phyloP scores from a whole-genome alignment of 2,797 vertebrate species.

The Nothura maculosa region DNA sequence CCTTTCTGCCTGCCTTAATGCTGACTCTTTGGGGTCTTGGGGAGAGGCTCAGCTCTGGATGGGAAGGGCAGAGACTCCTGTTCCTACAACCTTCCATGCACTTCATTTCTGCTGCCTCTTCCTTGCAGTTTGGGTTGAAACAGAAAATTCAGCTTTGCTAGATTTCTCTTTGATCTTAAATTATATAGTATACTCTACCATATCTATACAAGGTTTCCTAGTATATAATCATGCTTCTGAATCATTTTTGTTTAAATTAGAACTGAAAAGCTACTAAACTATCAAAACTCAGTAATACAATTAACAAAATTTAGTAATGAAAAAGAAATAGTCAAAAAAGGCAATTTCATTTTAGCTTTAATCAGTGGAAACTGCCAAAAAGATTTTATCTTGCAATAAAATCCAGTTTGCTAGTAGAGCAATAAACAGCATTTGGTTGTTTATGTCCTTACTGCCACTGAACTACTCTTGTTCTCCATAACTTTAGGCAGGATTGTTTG shows the following conservation, averaged over 20 bases:
- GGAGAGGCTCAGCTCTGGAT: not conserved
- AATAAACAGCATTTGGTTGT: not conserved
- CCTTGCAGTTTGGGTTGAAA: not conserved
- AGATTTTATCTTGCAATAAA: not conserved
- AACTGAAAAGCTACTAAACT: not conserved
- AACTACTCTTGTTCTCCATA: not conserved
- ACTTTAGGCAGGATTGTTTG: not conserved
- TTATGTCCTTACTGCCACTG: not conserved
- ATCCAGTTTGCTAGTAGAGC: not conserved
- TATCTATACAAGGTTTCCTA: not conserved
- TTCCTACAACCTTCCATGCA: not conserved
- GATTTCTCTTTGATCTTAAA: not conserved
- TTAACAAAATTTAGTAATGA: not conserved
- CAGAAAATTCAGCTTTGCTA: not conserved
- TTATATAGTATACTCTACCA: not conserved
- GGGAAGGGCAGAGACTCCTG: not conserved
- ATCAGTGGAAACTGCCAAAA: not conserved
- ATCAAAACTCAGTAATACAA: not conserved
- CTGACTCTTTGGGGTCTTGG: not conserved
- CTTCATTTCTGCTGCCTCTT: not conserved
- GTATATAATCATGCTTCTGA: not conserved
- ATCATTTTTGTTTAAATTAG: not conserved
- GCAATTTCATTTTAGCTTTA: not conserved
- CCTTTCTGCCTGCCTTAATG: not conserved
- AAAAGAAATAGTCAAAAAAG: fast-evolving